Evolutionary conservation across 2,888 invertebrate species (phyloP).

Genomic region (Oligia strigilis): DNA sequence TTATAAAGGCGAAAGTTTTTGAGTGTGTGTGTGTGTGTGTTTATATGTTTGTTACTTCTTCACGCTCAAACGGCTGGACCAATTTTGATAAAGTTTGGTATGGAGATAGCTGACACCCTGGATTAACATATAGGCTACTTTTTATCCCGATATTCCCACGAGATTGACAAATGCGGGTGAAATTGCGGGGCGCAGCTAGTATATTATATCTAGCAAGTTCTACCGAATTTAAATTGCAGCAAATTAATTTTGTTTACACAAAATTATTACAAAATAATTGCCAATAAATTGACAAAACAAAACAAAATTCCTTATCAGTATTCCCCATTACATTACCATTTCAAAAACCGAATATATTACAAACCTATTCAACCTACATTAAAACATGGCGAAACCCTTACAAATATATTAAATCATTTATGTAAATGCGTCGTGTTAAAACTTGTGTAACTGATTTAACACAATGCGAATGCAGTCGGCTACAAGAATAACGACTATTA

Average conservation of each 20-base stretch:
- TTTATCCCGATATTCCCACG: too few species aligned
- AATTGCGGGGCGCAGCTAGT: too few species aligned
- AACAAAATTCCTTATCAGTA: constrained; percentile 22
- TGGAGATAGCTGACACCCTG: too few species aligned
- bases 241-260: not conserved
- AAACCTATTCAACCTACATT: not conserved
- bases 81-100: too few species aligned
- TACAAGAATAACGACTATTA: constrained; percentile 55
- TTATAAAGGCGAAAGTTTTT: too few species aligned
- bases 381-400: constrained; percentile 50
- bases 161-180: too few species aligned
- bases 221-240: not conserved
- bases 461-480: constrained; percentile 61
- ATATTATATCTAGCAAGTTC: not conserved
- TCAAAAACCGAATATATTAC: constrained; percentile 10
- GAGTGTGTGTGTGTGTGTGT: too few species aligned
- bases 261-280: constrained; percentile 23
- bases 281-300: constrained; percentile 42
- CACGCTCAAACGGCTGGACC: too few species aligned
- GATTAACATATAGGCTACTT: too few species aligned
- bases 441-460: constrained; percentile 64
- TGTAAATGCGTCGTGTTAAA: constrained; percentile 63
- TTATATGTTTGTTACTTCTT: too few species aligned
- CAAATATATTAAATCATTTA: constrained; percentile 68
- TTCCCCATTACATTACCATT: not conserved